Evolutionary conservation across 2,113 vertebrate genomes (phyloP), one percentile per base, ranked within the genome.

Genomic region (Eulemur macaco): DNA sequence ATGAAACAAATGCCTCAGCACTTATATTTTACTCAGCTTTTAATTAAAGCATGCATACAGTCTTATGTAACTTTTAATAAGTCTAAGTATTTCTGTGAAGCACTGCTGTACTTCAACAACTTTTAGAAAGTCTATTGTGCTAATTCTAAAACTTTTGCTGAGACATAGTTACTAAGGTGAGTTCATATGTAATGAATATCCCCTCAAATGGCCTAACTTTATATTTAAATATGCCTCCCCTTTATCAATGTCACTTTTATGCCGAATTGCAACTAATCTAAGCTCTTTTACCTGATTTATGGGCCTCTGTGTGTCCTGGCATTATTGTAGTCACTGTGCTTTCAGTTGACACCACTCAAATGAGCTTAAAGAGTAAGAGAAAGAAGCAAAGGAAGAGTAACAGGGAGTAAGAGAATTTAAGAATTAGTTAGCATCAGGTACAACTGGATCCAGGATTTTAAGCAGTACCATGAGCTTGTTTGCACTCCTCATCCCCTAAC

Each of bases 11-110:
- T 93, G 86, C 74, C 76, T 90, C 83, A 96, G 86, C 80, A 93
- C 47, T 94, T 96, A 84, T 23, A 74, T 95, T 95, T 94, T 86
- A 71, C 68, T 89, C 23, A 80, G 45, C 54, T 89, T 97, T 97
- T 96, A 96, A 97, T 97, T 96, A 97, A 97, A 94, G 83, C 27
- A 91, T 93, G 76, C 68, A 84, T 60, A 73, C 20, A 56, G 20
- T 87, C 90, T 96, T 96, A 96, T 39, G 73, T 94, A 97, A 95
- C 73, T 88, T 86, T 94, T 83, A 94, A 84, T 86, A 97, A 93
- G 69, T 73, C 47, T 54, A 73, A 89, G 25, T 54, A 54, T 93
- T 86, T 81, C 52, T 73, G 29, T 76, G 68, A 95, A 95, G 47
- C 8, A 50, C 11, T 86, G 17, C 52, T 84, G 14, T 14, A 2